Percentiles rank a stretch among this genome's conserved stretches.
Conservation (phyloP, 2,113 vertebrate species). For the Edolisoma coerulescens region DNA sequence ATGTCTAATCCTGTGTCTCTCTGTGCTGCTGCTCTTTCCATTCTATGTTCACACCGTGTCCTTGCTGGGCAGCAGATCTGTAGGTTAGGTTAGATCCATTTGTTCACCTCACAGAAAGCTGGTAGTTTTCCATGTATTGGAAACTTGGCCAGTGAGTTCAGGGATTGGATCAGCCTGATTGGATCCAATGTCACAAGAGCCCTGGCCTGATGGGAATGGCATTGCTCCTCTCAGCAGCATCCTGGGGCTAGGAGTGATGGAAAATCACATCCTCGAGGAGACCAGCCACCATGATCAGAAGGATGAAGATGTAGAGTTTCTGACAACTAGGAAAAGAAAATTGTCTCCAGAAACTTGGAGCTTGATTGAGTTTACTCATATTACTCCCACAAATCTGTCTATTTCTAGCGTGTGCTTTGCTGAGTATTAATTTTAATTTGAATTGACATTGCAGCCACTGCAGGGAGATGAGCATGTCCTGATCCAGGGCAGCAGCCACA, state of each 20-base stretch:
- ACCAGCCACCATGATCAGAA: not conserved
- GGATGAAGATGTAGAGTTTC: not conserved
- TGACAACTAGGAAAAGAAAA: not conserved
- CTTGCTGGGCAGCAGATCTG: not conserved
- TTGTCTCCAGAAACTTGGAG: not conserved
- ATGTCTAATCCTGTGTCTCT: not conserved
- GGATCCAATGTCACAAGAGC: not conserved
- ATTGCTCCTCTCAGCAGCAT: not conserved
- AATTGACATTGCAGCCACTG: conserved; percentile 77
- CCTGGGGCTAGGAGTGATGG: not conserved
- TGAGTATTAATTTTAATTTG: not conserved
- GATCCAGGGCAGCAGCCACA: conserved; percentile 79
- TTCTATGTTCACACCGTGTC: fast-evolving
- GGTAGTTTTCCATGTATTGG: not conserved
- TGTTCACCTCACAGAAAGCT: not conserved
- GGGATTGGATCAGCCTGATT: not conserved
- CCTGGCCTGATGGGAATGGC: not conserved
- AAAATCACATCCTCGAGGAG: not conserved
- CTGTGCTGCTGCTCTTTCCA: not conserved
- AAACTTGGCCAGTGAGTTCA: not conserved
- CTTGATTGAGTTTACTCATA: not conserved
- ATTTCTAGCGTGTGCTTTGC: not conserved
- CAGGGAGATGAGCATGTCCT: conserved; percentile 74
- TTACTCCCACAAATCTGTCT: not conserved
- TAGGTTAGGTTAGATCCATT: not conserved